Conservation (phyloP, 2,888 invertebrate species). For the Scaptodrosophila latifasciaeformis region DNA sequence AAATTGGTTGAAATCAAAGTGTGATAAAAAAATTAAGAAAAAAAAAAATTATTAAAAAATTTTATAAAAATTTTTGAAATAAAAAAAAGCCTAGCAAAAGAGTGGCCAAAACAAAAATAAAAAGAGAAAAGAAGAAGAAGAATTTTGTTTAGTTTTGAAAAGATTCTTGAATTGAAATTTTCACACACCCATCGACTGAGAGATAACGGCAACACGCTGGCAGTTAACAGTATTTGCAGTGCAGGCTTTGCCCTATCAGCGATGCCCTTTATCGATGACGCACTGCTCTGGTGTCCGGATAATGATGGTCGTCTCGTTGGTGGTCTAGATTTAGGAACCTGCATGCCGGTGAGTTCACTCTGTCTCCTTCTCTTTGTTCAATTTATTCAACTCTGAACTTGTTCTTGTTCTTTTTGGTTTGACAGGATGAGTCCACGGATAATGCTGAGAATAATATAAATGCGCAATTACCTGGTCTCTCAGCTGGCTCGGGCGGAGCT, state of each 20-base stretch:
- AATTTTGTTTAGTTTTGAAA: neutral
- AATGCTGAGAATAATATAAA: conserved; percentile 50
- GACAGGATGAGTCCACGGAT: conserved; percentile 56
- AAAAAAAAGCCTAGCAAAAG: neutral
- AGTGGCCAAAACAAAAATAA: neutral
- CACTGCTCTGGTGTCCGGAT: conserved; percentile 94
- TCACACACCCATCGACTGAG: conserved; percentile 11
- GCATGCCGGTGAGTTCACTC: conserved; percentile 82
- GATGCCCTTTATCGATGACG: conserved; percentile 98
- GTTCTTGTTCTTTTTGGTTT: neutral
- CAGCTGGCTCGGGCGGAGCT: conserved; percentile 9
- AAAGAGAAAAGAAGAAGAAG: neutral
- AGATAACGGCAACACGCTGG: conserved; percentile 72
- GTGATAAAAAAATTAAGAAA: conserved; percentile 38
- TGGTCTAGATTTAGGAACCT: conserved; percentile 85
- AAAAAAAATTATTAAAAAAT: neutral
- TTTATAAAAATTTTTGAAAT: neutral
- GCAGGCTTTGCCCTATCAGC: conserved; percentile 78
- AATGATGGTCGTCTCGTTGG: conserved; percentile 94
- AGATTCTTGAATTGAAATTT: neutral
- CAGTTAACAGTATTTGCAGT: conserved; percentile 75
- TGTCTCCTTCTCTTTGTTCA: neutral
- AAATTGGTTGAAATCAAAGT: conserved; percentile 28
- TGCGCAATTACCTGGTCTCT: conserved; percentile 23
- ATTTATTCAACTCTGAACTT: neutral